phyloP scores from a whole-genome alignment of 2,797 vertebrate species.

The Natrix natrix region DNA sequence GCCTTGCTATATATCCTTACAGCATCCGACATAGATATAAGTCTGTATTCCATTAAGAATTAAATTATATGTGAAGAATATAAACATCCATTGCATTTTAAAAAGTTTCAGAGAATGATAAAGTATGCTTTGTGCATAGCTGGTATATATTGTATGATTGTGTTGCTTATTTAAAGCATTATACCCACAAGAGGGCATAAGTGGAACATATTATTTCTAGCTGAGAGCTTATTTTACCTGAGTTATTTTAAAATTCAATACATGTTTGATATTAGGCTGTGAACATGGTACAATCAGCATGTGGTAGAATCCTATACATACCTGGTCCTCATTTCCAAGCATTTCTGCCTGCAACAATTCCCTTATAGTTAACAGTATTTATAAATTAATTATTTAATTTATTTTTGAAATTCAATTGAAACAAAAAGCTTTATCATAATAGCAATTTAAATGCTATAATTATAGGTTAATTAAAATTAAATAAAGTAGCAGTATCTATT shows the following conservation, averaged over 20 bases:
- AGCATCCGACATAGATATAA: not conserved
- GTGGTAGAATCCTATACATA: not conserved
- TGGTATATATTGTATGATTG: not conserved
- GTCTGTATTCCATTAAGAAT: not conserved
- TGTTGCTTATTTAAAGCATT: not conserved
- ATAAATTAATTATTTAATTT: not conserved
- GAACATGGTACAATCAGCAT: not conserved
- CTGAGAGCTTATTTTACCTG: not conserved
- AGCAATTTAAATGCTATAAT: not conserved
- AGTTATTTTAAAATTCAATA: not conserved
- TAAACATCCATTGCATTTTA: not conserved
- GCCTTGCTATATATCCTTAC: conserved; percentile 14
- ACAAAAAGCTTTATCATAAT: not conserved
- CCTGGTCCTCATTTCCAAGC: not conserved
- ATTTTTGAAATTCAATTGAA: not conserved
- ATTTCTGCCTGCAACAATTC: not conserved
- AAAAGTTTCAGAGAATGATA: not conserved
- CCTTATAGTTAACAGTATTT: not conserved
- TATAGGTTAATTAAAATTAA: not conserved
- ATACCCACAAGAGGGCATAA: conserved; percentile 11
- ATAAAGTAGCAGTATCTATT: not conserved
- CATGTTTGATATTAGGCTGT: not conserved
- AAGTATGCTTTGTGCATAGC: not conserved
- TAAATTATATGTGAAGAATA: not conserved
- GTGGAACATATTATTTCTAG: not conserved